Evolutionary conservation across 2,888 invertebrate species (phyloP), one percentile per base, ranked within the genome.

Genomic region (Dryococelus australis): DNA sequence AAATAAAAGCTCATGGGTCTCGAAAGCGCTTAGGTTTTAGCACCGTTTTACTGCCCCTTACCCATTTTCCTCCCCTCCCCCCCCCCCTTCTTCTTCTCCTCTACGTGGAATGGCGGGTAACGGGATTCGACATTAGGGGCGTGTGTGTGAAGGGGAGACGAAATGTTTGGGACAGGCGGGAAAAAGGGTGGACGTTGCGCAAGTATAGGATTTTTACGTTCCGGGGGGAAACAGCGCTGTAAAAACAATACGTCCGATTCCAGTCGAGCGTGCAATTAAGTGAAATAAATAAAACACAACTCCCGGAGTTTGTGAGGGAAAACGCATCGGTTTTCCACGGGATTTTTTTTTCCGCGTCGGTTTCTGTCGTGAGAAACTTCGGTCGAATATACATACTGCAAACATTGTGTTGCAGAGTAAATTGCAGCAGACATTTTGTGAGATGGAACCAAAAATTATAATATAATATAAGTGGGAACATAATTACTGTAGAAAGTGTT

Each of bases 41-140:
- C 84, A 84, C 53, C 85, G 80, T 86, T 86, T 86, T 51, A 65
- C 83, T 28, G 27, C 84, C 88, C 89, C 89, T 88, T 88, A 88
- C 87, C 87, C 87, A 43, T 86, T 86, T 86, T 88, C 87, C 83
- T 87, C 43, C 87, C 85, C 89, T 89, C 83, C 87, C 84, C 85
- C 53, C 88, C 85, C 85, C 88, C 84, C 87, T 88, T 84, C 84
- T 28, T 81, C 87, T 28, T 87, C 85, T 86, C 88, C 86, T 86
- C 87, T 88, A 86, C 87, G 79, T 87, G 85, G 35, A 43, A 26
- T 43, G 53, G 53, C 65, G 53, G 16, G 12, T 43, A 53, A 78
- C 86, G 86, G 65, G 65, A 65, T 20, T n/a, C 65, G 65, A 65
- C n/a, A 20, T 65, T 65, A 65, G 65, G 65, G 65, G 65, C 65